phyloP scores from a whole-genome alignment of 2,113 vertebrate species.

The Picathartes gymnocephalus region DNA sequence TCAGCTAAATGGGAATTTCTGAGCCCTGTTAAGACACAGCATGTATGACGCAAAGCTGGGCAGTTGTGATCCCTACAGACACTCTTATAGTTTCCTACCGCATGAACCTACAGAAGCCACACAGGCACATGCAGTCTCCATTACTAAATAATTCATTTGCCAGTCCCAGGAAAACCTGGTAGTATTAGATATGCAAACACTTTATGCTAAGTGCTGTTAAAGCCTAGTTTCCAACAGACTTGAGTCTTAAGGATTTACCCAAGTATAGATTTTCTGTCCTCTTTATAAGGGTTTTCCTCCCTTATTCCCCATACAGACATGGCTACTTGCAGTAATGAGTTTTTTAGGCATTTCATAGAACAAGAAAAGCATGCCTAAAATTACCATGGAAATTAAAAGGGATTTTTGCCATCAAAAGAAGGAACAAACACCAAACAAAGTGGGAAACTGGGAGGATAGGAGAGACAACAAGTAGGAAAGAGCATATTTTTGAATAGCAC shows the following conservation, averaged over 20 bases:
- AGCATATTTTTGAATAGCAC: background rate
- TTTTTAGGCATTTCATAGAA: background rate
- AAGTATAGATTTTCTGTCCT: background rate
- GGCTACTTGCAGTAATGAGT: background rate
- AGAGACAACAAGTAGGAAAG: background rate
- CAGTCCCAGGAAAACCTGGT: background rate
- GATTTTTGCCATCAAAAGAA: background rate
- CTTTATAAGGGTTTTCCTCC: background rate
- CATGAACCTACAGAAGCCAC: background rate
- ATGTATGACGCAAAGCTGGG: background rate
- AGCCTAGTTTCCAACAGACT: background rate
- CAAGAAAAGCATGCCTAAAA: background rate
- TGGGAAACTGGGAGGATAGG: background rate
- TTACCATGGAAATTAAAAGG: background rate
- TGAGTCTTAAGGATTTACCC: background rate
- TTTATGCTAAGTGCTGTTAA: background rate
- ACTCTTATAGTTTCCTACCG: background rate
- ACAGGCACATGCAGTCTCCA: background rate
- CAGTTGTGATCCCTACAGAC: background rate
- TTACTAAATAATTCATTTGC: background rate
- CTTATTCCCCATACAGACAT: background rate
- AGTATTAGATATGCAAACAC: background rate
- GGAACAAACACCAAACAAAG: background rate
- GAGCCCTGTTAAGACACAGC: background rate
- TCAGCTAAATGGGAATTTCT: background rate